phyloP scores from a whole-genome alignment of 2,888 invertebrate genomes.

The Orthosia cruda region DNA sequence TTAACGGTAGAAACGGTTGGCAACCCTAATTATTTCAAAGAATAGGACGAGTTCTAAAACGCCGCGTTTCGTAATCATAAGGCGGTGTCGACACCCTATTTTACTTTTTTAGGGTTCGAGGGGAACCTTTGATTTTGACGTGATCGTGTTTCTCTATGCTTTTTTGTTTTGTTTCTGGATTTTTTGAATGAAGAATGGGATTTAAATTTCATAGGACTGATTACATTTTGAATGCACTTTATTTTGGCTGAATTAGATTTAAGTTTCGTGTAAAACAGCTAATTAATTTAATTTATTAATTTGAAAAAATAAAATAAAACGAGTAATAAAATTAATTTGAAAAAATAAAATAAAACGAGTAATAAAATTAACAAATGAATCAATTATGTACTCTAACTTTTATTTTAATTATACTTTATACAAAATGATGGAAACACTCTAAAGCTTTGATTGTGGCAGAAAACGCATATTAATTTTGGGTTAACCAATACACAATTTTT shows the following conservation, averaged over 20 bases:
- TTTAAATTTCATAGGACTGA: not conserved
- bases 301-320: too few relatives aligned
- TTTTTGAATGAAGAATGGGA: not conserved
- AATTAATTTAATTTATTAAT: too few relatives aligned
- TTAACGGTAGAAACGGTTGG: too few relatives aligned
- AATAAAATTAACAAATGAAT: too few relatives aligned
- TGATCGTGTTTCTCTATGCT: not conserved
- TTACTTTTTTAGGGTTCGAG: conserved; percentile 49
- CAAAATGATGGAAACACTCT: too few relatives aligned
- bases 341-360: too few relatives aligned
- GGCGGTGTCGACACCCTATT: conserved; percentile 51
- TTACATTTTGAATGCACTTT: not conserved
- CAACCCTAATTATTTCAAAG: conserved; percentile 58
- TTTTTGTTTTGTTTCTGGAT: not conserved
- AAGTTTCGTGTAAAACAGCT: not conserved
- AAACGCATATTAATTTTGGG: not conserved
- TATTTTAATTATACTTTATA: not conserved
- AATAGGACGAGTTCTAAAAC: conserved; percentile 48
- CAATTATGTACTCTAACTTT: too few relatives aligned
- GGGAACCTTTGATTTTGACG: conserved; percentile 38
- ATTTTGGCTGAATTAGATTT: not conserved
- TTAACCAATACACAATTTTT: not conserved
- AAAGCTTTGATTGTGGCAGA: not conserved
- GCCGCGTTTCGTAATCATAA: conserved; percentile 61
- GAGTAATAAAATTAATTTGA: too few relatives aligned